Base-by-base conservation (phyloP, 2,888 invertebrate species). In the Shargacucullia verbasci region DNA sequence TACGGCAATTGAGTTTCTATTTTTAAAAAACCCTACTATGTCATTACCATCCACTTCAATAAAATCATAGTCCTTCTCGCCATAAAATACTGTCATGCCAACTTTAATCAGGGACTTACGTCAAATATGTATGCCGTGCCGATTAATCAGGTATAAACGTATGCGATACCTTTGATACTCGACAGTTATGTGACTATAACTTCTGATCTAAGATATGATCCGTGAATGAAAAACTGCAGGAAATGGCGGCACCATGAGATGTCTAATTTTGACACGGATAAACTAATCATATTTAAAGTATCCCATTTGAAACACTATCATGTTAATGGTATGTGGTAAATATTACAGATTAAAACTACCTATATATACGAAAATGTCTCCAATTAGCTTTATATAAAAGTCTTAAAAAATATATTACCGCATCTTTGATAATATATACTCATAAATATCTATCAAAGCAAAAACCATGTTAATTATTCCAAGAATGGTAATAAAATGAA, bases 181-280 rank as follows among this genome's bases (percentile, higher is more conserved):
- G 13, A 37, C 5, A 31, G 29, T 31, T 11, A 46, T 12, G 43
- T 27, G 34, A 33, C 50, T 41, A n/a, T 35, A 27, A 35, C 8
- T 25, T 37, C 14, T 14, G 12, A 13, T 0, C 12, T 13, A 29
- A 44, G 11, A 34, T 9, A 52, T 50, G 27, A 45, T 41, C 41
- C 25, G 49, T 58, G 41, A 59, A 65, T 43, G 37, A 47, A 59
- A 38, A 52, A 59, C 38, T 35, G n/a, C 46, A 65, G 59, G 63
- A 65, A 65, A 57, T 27, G 33, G 11, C 33, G 6, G 8, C 34
- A 9, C 27, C 14, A 5, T 31, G 5, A 6, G 12, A 43, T 10
- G 37, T 38, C 10, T 40, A 37, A 41, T 35, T 64, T 41, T 15
- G 12, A 64, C 45, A 20, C 65, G 29, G 29, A 58, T 34, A 64